phyloP scores from a whole-genome alignment of 2,113 vertebrate genomes.

The Theristicus caerulescens region DNA sequence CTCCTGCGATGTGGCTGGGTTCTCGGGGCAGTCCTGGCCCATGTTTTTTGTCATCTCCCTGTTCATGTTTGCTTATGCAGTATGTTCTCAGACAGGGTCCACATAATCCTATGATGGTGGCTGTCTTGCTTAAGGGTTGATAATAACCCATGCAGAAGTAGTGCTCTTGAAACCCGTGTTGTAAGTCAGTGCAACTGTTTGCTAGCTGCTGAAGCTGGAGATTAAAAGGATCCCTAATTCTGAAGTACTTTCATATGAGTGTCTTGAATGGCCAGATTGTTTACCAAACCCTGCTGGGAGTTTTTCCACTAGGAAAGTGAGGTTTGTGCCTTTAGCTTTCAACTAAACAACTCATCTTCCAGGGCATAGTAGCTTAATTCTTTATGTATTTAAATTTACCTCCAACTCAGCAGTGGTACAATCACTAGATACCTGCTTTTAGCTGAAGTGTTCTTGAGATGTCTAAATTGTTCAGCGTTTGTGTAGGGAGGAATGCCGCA shows the following conservation, averaged over 20 bases:
- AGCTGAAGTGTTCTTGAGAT: neutral
- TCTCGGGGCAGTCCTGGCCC: neutral
- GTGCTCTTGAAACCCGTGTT: neutral
- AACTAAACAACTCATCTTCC: neutral
- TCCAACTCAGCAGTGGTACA: neutral
- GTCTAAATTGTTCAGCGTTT: neutral
- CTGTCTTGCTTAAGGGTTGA: neutral
- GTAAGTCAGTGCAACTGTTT: neutral
- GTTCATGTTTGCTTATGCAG: neutral
- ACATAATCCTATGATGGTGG: neutral
- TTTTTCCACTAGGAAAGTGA: neutral
- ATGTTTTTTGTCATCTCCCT: neutral
- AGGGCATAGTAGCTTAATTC: neutral
- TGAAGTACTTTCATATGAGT: neutral
- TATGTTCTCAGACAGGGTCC: neutral
- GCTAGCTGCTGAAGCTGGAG: neutral
- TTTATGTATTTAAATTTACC: neutral
- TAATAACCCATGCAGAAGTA: neutral
- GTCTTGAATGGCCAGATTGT: neutral
- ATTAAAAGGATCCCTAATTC: neutral
- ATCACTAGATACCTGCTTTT: neutral
- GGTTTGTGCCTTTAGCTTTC: neutral
- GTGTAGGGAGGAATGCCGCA: neutral
- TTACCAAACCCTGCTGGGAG: neutral
- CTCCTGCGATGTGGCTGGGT: neutral